Evolutionary conservation across 2,113 vertebrate species (phyloP).

Genomic region (Nibea coibor): DNA sequence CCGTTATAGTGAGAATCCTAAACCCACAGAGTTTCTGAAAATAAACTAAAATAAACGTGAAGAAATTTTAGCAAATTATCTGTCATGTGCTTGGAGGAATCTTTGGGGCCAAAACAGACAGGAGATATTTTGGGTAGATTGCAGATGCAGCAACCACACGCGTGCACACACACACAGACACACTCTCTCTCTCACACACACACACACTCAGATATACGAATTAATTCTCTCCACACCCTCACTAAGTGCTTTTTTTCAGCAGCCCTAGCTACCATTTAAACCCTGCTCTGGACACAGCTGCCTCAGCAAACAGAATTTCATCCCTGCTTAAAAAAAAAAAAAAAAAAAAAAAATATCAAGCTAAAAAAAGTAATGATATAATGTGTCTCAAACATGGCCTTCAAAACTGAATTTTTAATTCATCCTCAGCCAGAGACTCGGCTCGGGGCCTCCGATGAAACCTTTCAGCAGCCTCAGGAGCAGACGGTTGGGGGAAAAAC

Average conservation of each 20-base stretch:
- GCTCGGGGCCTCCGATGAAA: slow-evolving; percentile 49
- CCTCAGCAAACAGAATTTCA: slow-evolving; percentile 54
- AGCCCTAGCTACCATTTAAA: slow-evolving; percentile 60
- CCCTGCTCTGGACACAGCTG: slow-evolving; percentile 52
- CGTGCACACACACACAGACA: background rate
- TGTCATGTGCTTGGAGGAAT: slow-evolving; percentile 32
- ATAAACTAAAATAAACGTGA: background rate
- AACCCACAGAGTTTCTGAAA: background rate
- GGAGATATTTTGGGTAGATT: slow-evolving; percentile 38
- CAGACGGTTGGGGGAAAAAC: slow-evolving; percentile 34
- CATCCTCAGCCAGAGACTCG: slow-evolving; percentile 47
- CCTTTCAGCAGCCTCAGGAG: slow-evolving; percentile 60
- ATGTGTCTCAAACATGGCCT: slow-evolving; percentile 69
- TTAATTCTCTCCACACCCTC: slow-evolving; percentile 31
- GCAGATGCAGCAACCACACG: slow-evolving; percentile 35
- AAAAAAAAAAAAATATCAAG: slow-evolving; percentile 12
- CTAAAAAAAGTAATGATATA: slow-evolving; percentile 52
- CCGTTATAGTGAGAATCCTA: background rate
- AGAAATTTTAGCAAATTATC: background rate
- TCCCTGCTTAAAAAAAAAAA: slow-evolving; percentile 58
- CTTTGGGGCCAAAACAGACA: slow-evolving; percentile 41
- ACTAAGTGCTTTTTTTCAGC: slow-evolving; percentile 61
- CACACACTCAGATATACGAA: slow-evolving; percentile 27
- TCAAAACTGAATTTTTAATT: slow-evolving; percentile 69
- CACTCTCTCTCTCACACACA: slow-evolving; percentile 4